These are phyloP conservation scores for Ibidorhyncha struthersii DNA, from an alignment of 2,113 vertebrate genomes.

Conservation along the genomic window DNA sequence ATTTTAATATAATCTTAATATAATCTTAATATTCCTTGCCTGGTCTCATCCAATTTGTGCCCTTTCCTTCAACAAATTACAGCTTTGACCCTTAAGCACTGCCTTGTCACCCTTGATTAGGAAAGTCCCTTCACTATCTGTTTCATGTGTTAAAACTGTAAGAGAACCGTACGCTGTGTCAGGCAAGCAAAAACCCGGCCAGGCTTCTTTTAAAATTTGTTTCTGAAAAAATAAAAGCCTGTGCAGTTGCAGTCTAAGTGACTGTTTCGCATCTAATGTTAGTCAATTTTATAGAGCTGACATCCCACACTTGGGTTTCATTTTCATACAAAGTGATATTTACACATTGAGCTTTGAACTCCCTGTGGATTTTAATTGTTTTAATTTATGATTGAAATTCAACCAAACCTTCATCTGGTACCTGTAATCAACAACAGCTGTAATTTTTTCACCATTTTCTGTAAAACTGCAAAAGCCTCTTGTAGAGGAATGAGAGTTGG, in stretches of 20 bases:
- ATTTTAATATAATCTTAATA: no score
- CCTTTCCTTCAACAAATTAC: not conserved
- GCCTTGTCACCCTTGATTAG: not conserved
- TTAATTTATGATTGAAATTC: constrained; percentile 49
- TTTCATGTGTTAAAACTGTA: not conserved
- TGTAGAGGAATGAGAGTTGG: not conserved
- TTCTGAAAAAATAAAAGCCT: constrained; percentile 7
- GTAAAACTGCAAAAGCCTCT: not conserved
- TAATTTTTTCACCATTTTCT: not conserved
- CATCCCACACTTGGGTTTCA: constrained; percentile 32
- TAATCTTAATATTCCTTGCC: not conserved
- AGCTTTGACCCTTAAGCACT: not conserved
- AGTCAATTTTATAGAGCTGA: constrained; percentile 9
- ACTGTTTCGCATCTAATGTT: constrained; percentile 2
- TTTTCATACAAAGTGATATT: constrained; percentile 41
- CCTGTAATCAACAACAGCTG: constrained; percentile 4
- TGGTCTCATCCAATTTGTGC: not conserved
- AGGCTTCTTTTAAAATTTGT: not conserved
- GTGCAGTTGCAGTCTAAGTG: not conserved
- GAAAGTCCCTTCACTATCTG: not conserved
- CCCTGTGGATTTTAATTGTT: constrained; percentile 57
- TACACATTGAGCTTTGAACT: constrained; percentile 50
- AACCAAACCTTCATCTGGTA: constrained; percentile 38
- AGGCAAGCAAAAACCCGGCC: not conserved
- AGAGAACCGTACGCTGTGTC: not conserved